Evolutionary conservation across 2,797 vertebrate species (phyloP), one percentile per base, ranked within the genome.

Genomic region (Cossypha dichroa): DNA sequence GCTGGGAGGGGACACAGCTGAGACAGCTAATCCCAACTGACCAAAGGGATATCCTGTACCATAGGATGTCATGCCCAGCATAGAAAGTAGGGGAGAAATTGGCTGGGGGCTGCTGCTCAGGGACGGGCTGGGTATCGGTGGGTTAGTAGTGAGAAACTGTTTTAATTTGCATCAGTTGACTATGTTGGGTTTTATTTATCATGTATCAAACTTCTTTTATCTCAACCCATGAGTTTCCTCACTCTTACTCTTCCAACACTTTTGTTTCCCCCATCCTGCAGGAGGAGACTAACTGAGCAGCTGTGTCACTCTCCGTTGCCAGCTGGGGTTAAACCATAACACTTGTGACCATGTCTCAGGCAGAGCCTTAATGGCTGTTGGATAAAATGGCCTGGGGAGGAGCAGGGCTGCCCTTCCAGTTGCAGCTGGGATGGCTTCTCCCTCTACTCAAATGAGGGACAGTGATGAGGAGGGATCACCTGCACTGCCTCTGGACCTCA

Each of bases 61-160:
- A 13, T 1, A 40, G 21, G 40, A 56, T 0, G 0, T n/a, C 38
- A 46, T 28, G 21, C 4, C 5, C 64, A 78, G 33, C 11, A 36
- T 5, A 41, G 10, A 46, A 78, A 52, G 21, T 8, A 72, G 26
- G 3, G 45, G 4, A 13, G 13, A 72, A 28, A 45, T 20, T 52
- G 59, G 4, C 38, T 31, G 34, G 38, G 29, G 29, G 26, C 13
- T 54, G 38, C 18, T 77, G 18, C 45, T 66, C 31, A 66, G 33
- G 9, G 15, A n/a, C 13, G 59, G 29, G 15, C 25, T n/a, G 26
- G 22, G 4, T 15, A 64, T 34, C 0, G 0, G 5, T 51, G 34
- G 15, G 7, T 52, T 72, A 45, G 14, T 43, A 17, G 5, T 29
- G 10, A 55, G 40, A 78, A 79, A 43, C 11, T 59, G 22, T 23